Evolutionary conservation across 2,797 vertebrate genomes (phyloP), one percentile per base, ranked within the genome.

Genomic region (Dendrocincla fuliginosa): DNA sequence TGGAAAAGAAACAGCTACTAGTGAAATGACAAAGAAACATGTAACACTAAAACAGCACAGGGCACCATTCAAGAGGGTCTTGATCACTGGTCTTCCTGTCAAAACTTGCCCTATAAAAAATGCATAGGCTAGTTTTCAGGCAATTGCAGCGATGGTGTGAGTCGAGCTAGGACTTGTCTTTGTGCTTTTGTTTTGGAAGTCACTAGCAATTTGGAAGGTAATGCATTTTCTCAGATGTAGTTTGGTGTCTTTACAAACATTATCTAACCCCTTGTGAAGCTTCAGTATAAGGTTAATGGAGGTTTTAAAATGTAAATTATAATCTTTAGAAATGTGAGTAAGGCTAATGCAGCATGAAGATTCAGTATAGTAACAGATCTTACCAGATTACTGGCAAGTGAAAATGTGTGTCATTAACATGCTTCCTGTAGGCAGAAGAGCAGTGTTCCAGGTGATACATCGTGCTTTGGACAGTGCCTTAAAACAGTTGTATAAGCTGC

Each of bases 361-460:
- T 46, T 84, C 28, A 44, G 2, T 61, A 13, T 25, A 55, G 14
- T 44, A 80, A 59, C 33, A 63, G 24, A 64, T 46, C 13, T 41
- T 47, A 33, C 42, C 14, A 56, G 55, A 73, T 37, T 64, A 41
- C 16, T 25, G 41, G 10, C 20, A 33, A 73, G 50, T 0, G 1
- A 33, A 87, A 76, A 49, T 9, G 1, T 44, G 2, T 47, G 7
- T 27, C 0, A 0, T 44, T 70, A 56, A 28, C 8, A 4, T 27
- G 32, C 24, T 52, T 55, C 10, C 19, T 64, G 3, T 23, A 37
- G 17, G 18, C 13, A 39, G 9, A 16, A 32, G 52, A 80, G 15
- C 35, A 35, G 9, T 65, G 37, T 60, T 53, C 41, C 27, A 50
- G 50, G 27, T 2, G 1, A n/a, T 46, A 47, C 35, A 11, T 22